Percentiles rank a stretch among this genome's conserved stretches.
These are phyloP conservation scores for Muntiacus reevesi DNA, from an alignment of 2,113 vertebrate species.

Conservation along the genomic window DNA sequence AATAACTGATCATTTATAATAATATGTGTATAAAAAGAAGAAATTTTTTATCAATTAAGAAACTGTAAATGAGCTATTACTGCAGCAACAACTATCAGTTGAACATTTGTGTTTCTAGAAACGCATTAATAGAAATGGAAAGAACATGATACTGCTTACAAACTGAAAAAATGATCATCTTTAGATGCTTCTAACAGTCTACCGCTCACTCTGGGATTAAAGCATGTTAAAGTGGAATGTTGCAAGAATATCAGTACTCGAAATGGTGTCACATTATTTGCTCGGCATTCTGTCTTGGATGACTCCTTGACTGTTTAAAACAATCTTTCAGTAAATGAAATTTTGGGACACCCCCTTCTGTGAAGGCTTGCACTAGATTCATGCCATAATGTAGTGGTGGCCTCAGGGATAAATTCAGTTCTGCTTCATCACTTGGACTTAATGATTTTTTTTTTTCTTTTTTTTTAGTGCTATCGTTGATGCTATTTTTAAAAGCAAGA, in stretches of 20 bases:
- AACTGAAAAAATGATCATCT: background rate
- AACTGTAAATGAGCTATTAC: background rate
- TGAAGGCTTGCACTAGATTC: background rate
- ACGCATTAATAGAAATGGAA: background rate
- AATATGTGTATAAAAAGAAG: background rate
- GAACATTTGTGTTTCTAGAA: background rate
- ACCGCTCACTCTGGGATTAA: background rate
- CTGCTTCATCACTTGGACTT: background rate
- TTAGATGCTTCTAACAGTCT: background rate
- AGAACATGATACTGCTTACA: background rate
- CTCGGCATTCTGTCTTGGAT: background rate
- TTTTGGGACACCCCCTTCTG: background rate
- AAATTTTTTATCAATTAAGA: background rate
- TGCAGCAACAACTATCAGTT: background rate
- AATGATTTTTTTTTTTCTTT: background rate
- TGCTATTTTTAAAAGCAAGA: conserved; percentile 44
- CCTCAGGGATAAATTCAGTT: conserved; percentile 11
- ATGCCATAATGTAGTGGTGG: background rate
- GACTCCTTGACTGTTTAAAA: background rate
- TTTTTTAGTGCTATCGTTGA: conserved; percentile 14
- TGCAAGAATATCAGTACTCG: background rate
- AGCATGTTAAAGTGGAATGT: background rate
- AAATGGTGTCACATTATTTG: background rate
- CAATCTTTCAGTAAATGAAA: background rate
- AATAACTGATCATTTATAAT: background rate